Evolutionary conservation across 2,888 invertebrate species (phyloP).

Genomic region (Melinopterus prodromus): DNA sequence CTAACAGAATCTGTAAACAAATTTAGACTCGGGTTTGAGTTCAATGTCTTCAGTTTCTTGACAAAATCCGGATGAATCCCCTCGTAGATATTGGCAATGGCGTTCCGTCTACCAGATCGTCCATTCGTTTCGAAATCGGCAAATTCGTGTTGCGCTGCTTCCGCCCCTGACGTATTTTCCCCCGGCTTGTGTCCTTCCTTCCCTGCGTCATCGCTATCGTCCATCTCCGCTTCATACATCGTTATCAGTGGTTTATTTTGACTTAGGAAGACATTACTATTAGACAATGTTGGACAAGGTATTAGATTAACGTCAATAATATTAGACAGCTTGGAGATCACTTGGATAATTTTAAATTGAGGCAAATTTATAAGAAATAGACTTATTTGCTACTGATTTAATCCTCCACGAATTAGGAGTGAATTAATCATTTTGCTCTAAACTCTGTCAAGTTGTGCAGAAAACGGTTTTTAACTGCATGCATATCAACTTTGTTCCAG

Average conservation of each 20-base stretch:
- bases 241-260: not conserved
- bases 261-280: not conserved
- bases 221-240: conserved; percentile 6
- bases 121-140: conserved; percentile 6
- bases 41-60: conserved; percentile 6
- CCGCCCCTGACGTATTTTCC: not conserved
- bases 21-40: not conserved
- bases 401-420: too few species aligned
- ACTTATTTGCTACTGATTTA: too few species aligned
- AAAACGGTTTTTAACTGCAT: too few species aligned
- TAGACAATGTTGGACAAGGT: not conserved
- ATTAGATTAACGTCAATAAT: not conserved
- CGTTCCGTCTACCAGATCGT: conserved; percentile 15
- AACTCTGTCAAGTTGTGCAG: too few species aligned
- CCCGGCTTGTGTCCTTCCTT: not conserved
- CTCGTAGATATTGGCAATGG: conserved; percentile 20
- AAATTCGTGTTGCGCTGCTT: not conserved
- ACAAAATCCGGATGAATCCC: conserved; percentile 10
- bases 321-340: not conserved
- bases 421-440: too few species aligned
- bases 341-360: too few species aligned
- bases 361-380: too few species aligned
- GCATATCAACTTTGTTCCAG: too few species aligned
- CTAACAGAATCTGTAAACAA: not conserved
- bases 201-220: not conserved